phyloP scores from a whole-genome alignment of 2,113 vertebrate species.

The Riparia riparia region DNA sequence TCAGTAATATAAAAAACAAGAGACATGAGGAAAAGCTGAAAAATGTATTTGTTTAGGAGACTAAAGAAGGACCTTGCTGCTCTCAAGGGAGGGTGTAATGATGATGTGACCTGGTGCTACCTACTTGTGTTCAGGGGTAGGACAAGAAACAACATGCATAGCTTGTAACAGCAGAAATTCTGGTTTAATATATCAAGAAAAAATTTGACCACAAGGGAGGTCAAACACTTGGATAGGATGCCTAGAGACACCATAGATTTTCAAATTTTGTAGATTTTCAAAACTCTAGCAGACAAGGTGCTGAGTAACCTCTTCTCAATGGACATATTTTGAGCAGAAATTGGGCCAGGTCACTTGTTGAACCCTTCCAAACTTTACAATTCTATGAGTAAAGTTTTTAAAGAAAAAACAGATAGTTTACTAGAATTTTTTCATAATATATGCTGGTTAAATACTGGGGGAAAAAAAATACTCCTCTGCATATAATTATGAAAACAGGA shows the following conservation, averaged over 20 bases:
- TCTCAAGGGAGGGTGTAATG: not conserved
- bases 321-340: not conserved
- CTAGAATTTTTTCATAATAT: not conserved
- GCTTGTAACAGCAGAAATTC: not conserved
- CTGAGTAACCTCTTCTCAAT: not conserved
- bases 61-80: not conserved
- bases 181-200: not conserved
- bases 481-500: not conserved
- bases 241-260: not conserved
- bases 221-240: not conserved
- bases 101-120: not conserved
- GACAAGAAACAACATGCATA: not conserved
- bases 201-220: rapidly evolving
- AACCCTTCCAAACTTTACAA: not conserved
- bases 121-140: not conserved
- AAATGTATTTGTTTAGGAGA: not conserved
- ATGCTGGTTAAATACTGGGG: not conserved
- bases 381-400: not conserved
- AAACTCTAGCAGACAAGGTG: not conserved
- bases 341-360: not conserved
- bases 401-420: not conserved
- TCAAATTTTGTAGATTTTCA: not conserved
- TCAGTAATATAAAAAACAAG: not conserved
- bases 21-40: not conserved
- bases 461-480: not conserved